These are phyloP conservation scores for Callitettix versicolor DNA, from an alignment of 1,140 invertebrate genomes.

Conservation along the genomic window DNA sequence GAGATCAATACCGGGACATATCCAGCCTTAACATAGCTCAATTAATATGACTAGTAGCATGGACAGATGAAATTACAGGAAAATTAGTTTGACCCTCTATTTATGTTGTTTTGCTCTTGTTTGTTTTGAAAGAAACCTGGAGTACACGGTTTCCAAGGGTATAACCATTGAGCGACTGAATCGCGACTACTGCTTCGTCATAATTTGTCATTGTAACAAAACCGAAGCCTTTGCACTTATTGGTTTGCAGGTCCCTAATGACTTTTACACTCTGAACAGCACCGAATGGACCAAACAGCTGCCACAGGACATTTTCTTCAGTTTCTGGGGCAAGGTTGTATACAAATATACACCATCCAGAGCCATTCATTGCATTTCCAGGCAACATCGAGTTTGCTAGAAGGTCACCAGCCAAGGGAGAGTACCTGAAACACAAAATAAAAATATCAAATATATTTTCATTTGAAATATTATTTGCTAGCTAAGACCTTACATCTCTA, in stretches of 20 bases:
- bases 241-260: slow-evolving; percentile 92
- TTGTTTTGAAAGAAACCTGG: slow-evolving; percentile 97
- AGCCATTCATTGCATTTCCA: slow-evolving; percentile 67
- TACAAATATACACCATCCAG: slow-evolving; percentile 97
- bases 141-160: slow-evolving; percentile 93
- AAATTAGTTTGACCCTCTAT: neutral
- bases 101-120: slow-evolving; percentile 85
- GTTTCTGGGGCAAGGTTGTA: slow-evolving; percentile 97
- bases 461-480: no score
- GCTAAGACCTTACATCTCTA: no score
- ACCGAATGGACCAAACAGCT: slow-evolving; percentile 96
- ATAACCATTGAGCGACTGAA: slow-evolving; percentile 95
- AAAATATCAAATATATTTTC: neutral
- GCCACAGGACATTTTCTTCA: slow-evolving; percentile 97
- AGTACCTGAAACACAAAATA: slow-evolving; percentile 60
- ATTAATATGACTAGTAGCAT: slow-evolving; percentile 18
- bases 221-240: slow-evolving; percentile 99
- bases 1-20: slow-evolving; percentile 21
- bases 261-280: slow-evolving; percentile 97
- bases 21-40: slow-evolving; percentile 21
- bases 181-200: slow-evolving; percentile 94
- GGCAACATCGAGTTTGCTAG: slow-evolving; percentile 79
- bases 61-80: neutral
- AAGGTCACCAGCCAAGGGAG: slow-evolving; percentile 84
- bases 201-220: slow-evolving; percentile 99